Evolutionary conservation across 1,140 invertebrate species (phyloP).

Genomic region (Lineus longissimus): DNA sequence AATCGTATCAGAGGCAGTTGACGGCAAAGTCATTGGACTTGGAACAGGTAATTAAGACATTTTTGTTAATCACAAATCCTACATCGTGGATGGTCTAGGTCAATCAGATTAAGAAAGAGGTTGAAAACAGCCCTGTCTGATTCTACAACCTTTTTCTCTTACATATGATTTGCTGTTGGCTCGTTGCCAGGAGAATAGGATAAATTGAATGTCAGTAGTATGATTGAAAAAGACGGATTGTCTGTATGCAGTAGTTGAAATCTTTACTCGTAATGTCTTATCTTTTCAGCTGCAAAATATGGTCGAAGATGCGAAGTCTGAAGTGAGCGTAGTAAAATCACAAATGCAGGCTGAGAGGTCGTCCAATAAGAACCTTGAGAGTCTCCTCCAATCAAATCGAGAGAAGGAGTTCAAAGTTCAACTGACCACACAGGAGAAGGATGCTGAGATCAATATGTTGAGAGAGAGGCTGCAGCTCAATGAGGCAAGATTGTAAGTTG

Average conservation of each 20-base stretch:
- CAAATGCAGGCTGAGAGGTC: slow-evolving; percentile 43
- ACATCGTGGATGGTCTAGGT: neutral
- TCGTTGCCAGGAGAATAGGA: neutral
- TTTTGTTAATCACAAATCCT: neutral
- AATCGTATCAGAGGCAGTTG: slow-evolving; percentile 46
- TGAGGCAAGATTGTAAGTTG: slow-evolving; percentile 52
- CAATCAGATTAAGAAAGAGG: neutral
- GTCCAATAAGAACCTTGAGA: slow-evolving; percentile 46
- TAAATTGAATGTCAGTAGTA: neutral
- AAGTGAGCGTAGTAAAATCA: slow-evolving; percentile 38
- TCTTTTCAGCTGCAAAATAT: slow-evolving; percentile 35
- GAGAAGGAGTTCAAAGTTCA: slow-evolving; percentile 53
- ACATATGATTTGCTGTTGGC: neutral
- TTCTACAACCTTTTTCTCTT: neutral
- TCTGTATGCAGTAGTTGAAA: too few species aligned
- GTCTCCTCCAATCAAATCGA: slow-evolving; percentile 43
- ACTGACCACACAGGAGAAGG: slow-evolving; percentile 46
- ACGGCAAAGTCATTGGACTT: slow-evolving; percentile 45
- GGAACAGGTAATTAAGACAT: slow-evolving; percentile 40
- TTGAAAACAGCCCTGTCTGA: neutral
- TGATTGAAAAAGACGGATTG: neutral
- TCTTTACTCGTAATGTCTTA: neutral
- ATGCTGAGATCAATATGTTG: slow-evolving; percentile 51
- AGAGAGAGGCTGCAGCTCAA: slow-evolving; percentile 50
- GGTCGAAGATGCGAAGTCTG: slow-evolving; percentile 45